A percentile compares a stretch with the other conserved stretches of the same genome.
Conservation (phyloP, 2,113 vertebrate genomes). For the Opisthocomus hoazin region DNA sequence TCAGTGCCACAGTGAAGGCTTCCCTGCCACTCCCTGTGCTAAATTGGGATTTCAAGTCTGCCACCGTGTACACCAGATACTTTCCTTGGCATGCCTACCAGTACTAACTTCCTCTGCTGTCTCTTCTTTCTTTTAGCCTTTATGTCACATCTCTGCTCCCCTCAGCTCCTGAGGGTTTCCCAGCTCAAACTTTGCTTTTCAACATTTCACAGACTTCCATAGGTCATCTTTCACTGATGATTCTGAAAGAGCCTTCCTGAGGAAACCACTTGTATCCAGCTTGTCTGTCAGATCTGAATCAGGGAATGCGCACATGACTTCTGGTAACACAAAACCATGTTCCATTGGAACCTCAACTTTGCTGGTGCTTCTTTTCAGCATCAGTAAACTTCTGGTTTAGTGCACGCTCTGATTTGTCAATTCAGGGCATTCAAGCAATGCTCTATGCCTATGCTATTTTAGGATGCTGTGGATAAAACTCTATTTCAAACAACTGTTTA, state of each 20-base stretch:
- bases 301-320: neutral
- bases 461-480: neutral
- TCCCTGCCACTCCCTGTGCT: constrained; percentile 44
- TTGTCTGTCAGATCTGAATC: neutral
- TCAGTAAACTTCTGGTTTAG: neutral
- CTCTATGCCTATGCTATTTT: neutral
- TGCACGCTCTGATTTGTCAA: neutral
- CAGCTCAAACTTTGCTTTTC: neutral
- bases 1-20: constrained; percentile 39
- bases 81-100: constrained; percentile 29
- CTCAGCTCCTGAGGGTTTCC: neutral
- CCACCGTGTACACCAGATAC: constrained; percentile 43
- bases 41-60: constrained; percentile 46
- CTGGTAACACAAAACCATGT: constrained; percentile 16
- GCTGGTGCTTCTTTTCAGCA: neutral
- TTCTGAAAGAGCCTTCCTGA: neutral
- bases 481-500: neutral
- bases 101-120: constrained; percentile 39
- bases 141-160: neutral
- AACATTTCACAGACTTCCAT: neutral
- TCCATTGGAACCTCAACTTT: neutral
- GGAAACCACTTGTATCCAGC: neutral
- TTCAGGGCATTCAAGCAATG: neutral
- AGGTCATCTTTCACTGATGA: neutral
- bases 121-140: constrained; percentile 12